Conservation (phyloP, 1,140 invertebrate genomes). For the Lepidurus packardi region DNA sequence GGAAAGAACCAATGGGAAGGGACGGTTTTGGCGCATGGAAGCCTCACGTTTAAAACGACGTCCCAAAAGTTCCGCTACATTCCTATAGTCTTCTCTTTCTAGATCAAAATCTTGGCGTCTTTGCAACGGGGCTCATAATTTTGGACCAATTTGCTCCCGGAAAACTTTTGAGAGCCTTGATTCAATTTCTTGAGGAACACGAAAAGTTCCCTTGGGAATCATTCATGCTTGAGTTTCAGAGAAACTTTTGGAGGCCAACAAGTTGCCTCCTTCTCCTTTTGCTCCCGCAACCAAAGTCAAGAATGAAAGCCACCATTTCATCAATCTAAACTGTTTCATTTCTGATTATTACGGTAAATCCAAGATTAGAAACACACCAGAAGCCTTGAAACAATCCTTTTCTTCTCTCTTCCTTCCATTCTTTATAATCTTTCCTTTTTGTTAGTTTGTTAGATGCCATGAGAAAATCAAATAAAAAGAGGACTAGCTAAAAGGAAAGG, state of each 20-base stretch:
- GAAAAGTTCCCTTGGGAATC: slow-evolving; percentile 5
- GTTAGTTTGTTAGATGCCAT: not conserved
- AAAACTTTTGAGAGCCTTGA: not conserved
- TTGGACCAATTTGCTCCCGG: not conserved
- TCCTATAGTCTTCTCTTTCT: not conserved
- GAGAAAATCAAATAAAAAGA: not conserved
- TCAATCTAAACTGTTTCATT: not conserved
- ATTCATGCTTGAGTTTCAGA: not conserved
- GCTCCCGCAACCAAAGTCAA: not conserved
- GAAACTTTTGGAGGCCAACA: not conserved
- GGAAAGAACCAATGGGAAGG: not conserved
- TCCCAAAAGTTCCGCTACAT: not conserved
- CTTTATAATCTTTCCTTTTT: no score
- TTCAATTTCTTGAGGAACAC: slow-evolving; percentile 3
- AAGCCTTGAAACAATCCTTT: no score
- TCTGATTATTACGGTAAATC: no score
- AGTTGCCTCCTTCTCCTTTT: not conserved
- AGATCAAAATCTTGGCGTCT: not conserved
- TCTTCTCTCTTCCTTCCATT: no score
- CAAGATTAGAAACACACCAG: no score
- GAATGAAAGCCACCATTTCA: not conserved
- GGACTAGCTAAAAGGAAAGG: not conserved
- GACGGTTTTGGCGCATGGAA: not conserved
- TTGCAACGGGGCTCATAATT: not conserved
- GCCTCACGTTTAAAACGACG: not conserved